Percentiles rank a stretch among this genome's conserved stretches.
phyloP scores from a whole-genome alignment of 37 sponge, comb jelly and placozoan species.

The Diacarnus erythraeanus region DNA sequence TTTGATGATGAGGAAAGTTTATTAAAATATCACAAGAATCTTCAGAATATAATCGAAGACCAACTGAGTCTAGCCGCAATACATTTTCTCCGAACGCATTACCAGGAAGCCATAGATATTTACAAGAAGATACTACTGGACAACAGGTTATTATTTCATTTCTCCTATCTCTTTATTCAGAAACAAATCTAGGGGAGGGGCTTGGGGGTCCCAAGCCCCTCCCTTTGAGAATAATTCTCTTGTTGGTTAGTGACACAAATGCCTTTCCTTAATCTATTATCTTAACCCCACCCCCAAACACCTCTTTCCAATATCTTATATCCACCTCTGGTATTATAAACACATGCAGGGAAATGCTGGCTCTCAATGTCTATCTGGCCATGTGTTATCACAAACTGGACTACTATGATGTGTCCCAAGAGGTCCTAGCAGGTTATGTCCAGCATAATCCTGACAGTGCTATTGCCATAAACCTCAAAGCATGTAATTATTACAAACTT shows the following conservation, averaged over 20 bases:
- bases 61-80: constrained; percentile 99
- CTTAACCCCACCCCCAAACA: too few species aligned
- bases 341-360: constrained; percentile 85
- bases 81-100: constrained; percentile 96
- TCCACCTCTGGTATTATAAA: too few species aligned
- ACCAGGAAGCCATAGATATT: constrained; percentile 99
- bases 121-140: constrained; percentile 94
- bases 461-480: constrained; percentile 95
- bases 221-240: too few species aligned
- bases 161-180: background rate
- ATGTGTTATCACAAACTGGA: constrained; percentile 99
- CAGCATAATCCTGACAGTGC: constrained; percentile 90
- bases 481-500: constrained; percentile 96
- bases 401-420: constrained; percentile 99
- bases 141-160: constrained; percentile 67
- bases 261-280: too few species aligned
- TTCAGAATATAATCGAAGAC: constrained; percentile 94
- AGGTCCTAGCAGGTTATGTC: constrained; percentile 95
- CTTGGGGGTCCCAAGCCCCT: too few species aligned
- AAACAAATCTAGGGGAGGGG: background rate
- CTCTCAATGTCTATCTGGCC: constrained; percentile 98
- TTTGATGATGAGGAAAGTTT: constrained; percentile 88
- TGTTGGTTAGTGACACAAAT: too few species aligned
- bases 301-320: too few species aligned
- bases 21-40: constrained; percentile 82